These are phyloP conservation scores for Hyposmocoma kahamanoa DNA, from an alignment of 1,140 invertebrate species.

Conservation along the genomic window DNA sequence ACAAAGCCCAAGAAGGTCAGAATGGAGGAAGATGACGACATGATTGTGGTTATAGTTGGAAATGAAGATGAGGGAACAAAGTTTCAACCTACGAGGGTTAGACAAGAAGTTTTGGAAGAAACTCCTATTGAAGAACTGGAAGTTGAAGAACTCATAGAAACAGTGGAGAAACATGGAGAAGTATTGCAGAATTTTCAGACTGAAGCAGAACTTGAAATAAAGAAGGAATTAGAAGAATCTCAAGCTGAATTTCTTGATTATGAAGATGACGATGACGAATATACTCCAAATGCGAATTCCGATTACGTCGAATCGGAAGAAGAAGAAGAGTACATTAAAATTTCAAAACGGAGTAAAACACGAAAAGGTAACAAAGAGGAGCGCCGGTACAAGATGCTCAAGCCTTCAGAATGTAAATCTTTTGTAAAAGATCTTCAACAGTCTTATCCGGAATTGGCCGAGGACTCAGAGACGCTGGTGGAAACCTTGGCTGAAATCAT, in stretches of 20 bases:
- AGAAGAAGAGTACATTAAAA: constrained; percentile 15
- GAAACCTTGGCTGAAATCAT: constrained; percentile 41
- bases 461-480: constrained; percentile 31
- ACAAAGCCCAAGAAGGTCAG: not conserved
- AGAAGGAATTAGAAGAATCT: constrained; percentile 10
- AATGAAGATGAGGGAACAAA: constrained; percentile 25
- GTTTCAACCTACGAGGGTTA: constrained; percentile 1
- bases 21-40: constrained; percentile 42
- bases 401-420: constrained; percentile 26
- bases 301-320: constrained; percentile 3
- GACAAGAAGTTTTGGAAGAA: constrained; percentile 27
- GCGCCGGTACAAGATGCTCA: constrained; percentile 15
- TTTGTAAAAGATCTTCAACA: constrained; percentile 42
- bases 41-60: constrained; percentile 48
- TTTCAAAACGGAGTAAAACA: constrained; percentile 6
- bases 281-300: not conserved
- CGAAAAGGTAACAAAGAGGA: constrained; percentile 10
- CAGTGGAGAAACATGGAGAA: constrained; percentile 16
- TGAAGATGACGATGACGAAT: constrained; percentile 6
- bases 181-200: not conserved
- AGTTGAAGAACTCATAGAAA: constrained; percentile 22
- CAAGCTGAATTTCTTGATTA: constrained; percentile 4
- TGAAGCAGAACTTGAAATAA: constrained; percentile 13
- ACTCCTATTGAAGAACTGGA: constrained; percentile 20
- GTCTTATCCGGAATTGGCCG: constrained; percentile 33